These are phyloP conservation scores for Hydrozoanthus gracilis DNA, from an alignment of 92 coral and sea anemone genomes.

Conservation along the genomic window DNA sequence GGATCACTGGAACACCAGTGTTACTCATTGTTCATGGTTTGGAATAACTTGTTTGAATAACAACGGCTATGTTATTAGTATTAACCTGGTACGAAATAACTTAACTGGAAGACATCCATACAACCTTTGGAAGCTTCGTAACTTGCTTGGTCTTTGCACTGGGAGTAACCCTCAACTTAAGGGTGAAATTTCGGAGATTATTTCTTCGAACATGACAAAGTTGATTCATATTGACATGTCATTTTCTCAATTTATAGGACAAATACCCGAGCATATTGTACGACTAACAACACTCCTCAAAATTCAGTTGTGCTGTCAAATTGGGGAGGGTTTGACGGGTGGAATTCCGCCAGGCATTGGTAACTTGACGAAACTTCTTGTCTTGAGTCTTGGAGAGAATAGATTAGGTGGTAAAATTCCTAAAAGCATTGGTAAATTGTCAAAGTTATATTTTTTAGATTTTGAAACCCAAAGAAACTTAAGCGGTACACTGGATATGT, in stretches of 20 bases:
- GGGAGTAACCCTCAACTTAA: slow-evolving; percentile 48
- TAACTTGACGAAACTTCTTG: slow-evolving; percentile 57
- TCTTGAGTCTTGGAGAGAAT: slow-evolving; percentile 61
- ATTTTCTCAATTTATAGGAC: slow-evolving; percentile 35
- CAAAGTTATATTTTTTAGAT: slow-evolving; percentile 51
- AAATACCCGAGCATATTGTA: slow-evolving; percentile 45
- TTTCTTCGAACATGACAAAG: slow-evolving; percentile 62
- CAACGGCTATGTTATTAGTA: slow-evolving; percentile 56
- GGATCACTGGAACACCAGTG: slow-evolving; percentile 50
- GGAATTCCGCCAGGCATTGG: slow-evolving; percentile 61
- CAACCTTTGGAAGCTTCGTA: slow-evolving; percentile 64
- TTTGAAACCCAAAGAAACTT: slow-evolving; percentile 57
- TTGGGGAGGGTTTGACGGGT: slow-evolving; percentile 59
- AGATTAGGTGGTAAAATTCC: slow-evolving; percentile 63
- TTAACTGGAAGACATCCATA: slow-evolving; percentile 59
- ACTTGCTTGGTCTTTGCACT: slow-evolving; percentile 58
- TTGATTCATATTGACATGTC: slow-evolving; percentile 34
- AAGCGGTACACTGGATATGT: slow-evolving; percentile 43
- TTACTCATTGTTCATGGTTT: slow-evolving; percentile 66
- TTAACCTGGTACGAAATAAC: slow-evolving; percentile 57
- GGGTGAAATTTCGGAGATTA: slow-evolving; percentile 50
- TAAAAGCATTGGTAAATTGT: slow-evolving; percentile 48
- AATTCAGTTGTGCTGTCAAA: slow-evolving; percentile 49
- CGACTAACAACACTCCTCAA: slow-evolving; percentile 46
- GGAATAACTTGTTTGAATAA: slow-evolving; percentile 64